These are phyloP conservation scores for Chalcosyrphus nemorum DNA, from an alignment of 2,888 invertebrate species.

Conservation along the genomic window DNA sequence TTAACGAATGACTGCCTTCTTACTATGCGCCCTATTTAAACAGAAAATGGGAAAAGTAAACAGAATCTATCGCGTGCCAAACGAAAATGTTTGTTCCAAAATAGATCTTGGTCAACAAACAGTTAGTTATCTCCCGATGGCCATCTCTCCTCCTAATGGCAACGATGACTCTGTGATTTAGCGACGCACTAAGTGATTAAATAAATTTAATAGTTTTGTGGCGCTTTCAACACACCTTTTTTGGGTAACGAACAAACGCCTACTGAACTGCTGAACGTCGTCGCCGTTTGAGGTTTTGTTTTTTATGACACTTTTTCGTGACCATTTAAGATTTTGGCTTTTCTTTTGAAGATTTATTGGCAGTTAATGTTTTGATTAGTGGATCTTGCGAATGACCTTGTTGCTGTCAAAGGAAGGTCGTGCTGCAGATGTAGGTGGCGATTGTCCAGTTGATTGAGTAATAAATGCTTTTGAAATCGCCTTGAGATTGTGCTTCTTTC, in stretches of 20 bases:
- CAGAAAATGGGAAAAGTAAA: conserved; percentile 22
- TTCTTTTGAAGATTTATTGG: conserved; percentile 6
- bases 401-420: conserved; percentile 3
- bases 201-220: conserved; percentile 24
- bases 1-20: conserved; percentile 9
- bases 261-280: background rate
- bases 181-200: conserved; percentile 44
- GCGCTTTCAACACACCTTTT: conserved; percentile 35
- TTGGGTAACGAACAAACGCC: background rate
- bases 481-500: background rate
- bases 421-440: background rate
- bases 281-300: conserved; percentile 11
- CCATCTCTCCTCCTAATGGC: conserved; percentile 16
- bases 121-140: conserved; percentile 15
- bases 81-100: background rate
- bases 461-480: background rate
- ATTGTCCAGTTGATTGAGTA: conserved; percentile 2
- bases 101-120: conserved; percentile 43
- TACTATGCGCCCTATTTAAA: background rate
- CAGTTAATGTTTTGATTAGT: background rate
- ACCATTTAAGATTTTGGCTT: conserved; percentile 26
- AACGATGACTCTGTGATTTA: conserved; percentile 15
- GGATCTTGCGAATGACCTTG: background rate
- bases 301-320: conserved; percentile 32
- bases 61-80: conserved; percentile 20